phyloP scores from a whole-genome alignment of 2,888 invertebrate species.

The Hecatera dysodea region DNA sequence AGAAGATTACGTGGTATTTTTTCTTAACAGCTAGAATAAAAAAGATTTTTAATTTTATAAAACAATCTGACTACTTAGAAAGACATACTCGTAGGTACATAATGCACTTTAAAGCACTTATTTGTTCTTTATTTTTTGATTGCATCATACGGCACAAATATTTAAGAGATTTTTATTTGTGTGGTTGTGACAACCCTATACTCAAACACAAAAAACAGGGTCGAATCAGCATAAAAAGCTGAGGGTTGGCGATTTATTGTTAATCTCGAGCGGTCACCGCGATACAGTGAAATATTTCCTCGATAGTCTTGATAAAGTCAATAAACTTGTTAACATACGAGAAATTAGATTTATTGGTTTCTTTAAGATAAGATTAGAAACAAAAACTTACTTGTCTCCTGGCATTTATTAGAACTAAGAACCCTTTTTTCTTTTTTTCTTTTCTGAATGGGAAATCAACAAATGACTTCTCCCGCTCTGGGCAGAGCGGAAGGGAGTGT shows the following conservation, averaged over 20 bases:
- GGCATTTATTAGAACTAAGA: too few species aligned
- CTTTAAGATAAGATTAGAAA: slow-evolving; percentile 20
- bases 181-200: slow-evolving; percentile 41
- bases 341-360: slow-evolving; percentile 41
- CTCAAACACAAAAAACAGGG: slow-evolving; percentile 43
- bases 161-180: not conserved
- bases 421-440: too few species aligned
- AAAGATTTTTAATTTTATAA: too few species aligned
- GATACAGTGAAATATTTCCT: slow-evolving; percentile 43
- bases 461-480: too few species aligned
- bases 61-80: too few species aligned
- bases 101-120: not conserved
- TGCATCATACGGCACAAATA: not conserved
- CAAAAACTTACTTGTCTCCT: not conserved
- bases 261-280: slow-evolving; percentile 51
- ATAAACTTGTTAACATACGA: slow-evolving; percentile 44
- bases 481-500: too few species aligned
- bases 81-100: not conserved
- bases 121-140: not conserved
- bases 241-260: slow-evolving; percentile 58
- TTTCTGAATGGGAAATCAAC: too few species aligned
- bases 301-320: slow-evolving; percentile 43
- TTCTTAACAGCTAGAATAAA: too few species aligned
- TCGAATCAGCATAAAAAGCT: slow-evolving; percentile 52
- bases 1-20: too few species aligned